Evolutionary conservation across 2,888 invertebrate species (phyloP).

Genomic region (Mesopsocus fuscifrons): DNA sequence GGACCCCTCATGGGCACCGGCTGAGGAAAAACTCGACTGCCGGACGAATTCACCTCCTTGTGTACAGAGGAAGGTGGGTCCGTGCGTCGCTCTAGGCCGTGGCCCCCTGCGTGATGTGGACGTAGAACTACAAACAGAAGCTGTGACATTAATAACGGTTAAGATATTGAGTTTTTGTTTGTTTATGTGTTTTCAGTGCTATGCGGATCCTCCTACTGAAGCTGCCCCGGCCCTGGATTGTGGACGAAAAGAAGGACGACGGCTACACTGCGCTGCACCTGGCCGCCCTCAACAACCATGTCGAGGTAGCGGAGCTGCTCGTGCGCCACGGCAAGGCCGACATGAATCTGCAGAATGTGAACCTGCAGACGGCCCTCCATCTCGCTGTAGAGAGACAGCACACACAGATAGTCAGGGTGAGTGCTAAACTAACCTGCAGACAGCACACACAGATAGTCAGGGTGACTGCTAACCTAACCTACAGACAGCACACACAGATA

Average conservation of each 20-base stretch:
- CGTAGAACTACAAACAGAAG: too few relatives aligned
- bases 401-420: slow-evolving; percentile 85
- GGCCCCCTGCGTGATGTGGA: too few relatives aligned
- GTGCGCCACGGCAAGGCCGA: slow-evolving; percentile 77
- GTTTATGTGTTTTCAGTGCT: slow-evolving; percentile 45
- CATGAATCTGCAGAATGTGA: slow-evolving; percentile 90
- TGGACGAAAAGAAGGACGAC: slow-evolving; percentile 97
- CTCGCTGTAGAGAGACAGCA: slow-evolving; percentile 93
- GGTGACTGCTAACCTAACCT: too few relatives aligned
- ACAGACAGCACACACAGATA: slow-evolving; percentile 95
- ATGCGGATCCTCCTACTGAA: slow-evolving; percentile 90
- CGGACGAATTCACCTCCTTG: too few relatives aligned
- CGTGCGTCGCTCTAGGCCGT: too few relatives aligned
- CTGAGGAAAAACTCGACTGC: too few relatives aligned
- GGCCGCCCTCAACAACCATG: slow-evolving; percentile 91
- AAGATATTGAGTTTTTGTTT: not conserved
- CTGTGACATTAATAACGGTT: too few relatives aligned
- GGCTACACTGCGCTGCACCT: slow-evolving; percentile 93
- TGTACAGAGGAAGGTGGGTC: too few relatives aligned
- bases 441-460: slow-evolving; percentile 97
- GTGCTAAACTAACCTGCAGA: too few relatives aligned
- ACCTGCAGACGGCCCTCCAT: slow-evolving; percentile 82
- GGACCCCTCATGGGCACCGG: too few relatives aligned
- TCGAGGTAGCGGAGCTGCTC: slow-evolving; percentile 83
- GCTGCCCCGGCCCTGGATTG: slow-evolving; percentile 88